These are phyloP conservation scores for Nicator chloris DNA, from an alignment of 2,113 vertebrate species.

Conservation along the genomic window DNA sequence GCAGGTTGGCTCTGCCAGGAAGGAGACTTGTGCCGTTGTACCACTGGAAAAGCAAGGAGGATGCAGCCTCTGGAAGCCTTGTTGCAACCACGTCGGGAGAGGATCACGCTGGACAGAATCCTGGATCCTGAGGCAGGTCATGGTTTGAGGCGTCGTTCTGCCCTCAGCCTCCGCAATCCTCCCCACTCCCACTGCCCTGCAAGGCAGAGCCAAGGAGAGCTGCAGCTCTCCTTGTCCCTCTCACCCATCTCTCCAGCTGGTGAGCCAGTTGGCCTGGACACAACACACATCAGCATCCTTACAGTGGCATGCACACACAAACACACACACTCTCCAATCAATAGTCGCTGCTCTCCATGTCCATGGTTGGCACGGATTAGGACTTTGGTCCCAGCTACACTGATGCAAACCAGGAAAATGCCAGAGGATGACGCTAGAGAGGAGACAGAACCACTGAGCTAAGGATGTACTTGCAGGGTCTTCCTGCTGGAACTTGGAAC, in stretches of 20 bases:
- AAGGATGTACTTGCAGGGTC: not conserved
- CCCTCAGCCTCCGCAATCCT: rapidly evolving
- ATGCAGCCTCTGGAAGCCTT: not conserved
- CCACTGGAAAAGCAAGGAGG: not conserved
- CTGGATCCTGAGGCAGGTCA: not conserved
- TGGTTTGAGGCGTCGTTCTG: not conserved
- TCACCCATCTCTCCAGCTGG: not conserved
- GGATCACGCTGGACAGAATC: not conserved
- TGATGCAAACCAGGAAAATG: not conserved
- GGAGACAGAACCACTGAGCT: not conserved
- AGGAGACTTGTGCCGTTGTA: not conserved
- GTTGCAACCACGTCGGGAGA: not conserved
- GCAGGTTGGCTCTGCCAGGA: not conserved
- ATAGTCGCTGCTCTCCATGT: not conserved
- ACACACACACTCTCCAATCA: not conserved
- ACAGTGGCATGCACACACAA: not conserved
- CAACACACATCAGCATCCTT: not conserved
- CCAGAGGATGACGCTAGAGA: not conserved
- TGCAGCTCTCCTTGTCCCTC: not conserved
- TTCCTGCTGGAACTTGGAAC: not conserved
- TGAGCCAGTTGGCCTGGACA: not conserved
- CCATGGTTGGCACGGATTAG: not conserved
- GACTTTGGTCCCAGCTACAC: not conserved
- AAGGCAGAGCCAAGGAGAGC: not conserved
- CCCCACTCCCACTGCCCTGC: not conserved